Percentiles rank a stretch among this genome's conserved stretches.
Evolutionary conservation across 2,113 vertebrate species (phyloP).

Genomic region (Odontesthes bonariensis): DNA sequence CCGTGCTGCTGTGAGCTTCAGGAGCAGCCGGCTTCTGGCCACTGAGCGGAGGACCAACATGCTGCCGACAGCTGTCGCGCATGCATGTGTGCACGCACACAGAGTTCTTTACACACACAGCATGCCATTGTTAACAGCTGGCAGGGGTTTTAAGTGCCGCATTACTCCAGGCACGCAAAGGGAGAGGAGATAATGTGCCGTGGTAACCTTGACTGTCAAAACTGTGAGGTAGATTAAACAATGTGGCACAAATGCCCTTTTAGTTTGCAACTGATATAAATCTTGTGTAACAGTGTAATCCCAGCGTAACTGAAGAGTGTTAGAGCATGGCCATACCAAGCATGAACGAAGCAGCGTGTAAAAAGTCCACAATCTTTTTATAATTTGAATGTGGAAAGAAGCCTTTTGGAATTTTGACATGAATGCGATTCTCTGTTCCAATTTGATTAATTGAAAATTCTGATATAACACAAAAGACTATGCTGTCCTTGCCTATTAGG

Average conservation of each 20-base stretch:
- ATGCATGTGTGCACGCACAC: conserved; percentile 40
- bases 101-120: conserved; percentile 63
- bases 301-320: not conserved
- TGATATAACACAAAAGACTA: not conserved
- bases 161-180: conserved; percentile 63
- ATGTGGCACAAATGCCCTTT: conserved; percentile 48
- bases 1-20: conserved; percentile 30
- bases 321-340: not conserved
- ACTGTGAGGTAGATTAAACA: conserved; percentile 53
- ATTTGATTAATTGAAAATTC: not conserved
- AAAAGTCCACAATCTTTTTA: not conserved
- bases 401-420: not conserved
- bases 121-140: conserved; percentile 78
- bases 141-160: conserved; percentile 66
- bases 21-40: conserved; percentile 48
- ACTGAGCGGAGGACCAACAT: conserved; percentile 36
- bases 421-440: not conserved
- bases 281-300: conserved; percentile 25
- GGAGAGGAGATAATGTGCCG: conserved; percentile 44
- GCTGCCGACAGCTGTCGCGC: conserved; percentile 66
- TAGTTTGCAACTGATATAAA: conserved; percentile 36
- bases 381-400: not conserved
- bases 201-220: conserved; percentile 60
- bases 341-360: not conserved
- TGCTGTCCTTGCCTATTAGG: no score